These are phyloP conservation scores for Tetranychus urticae DNA, from an alignment of 1,140 invertebrate species.

Conservation along the genomic window DNA sequence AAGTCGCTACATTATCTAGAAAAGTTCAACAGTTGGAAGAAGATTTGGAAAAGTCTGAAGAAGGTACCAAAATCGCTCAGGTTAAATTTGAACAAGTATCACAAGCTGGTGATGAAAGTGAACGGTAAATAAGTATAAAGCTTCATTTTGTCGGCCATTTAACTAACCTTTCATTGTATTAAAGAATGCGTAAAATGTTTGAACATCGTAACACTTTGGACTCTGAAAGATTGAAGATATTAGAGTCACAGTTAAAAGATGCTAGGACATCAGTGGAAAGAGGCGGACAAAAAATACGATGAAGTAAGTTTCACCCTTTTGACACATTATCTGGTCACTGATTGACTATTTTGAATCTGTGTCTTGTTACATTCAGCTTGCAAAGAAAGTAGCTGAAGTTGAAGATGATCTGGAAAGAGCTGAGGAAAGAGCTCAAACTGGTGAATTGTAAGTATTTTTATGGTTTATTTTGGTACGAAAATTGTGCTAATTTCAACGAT, in stretches of 20 bases:
- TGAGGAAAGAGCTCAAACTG: constrained; percentile 94
- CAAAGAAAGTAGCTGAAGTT: constrained; percentile 99
- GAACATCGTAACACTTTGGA: constrained; percentile 97
- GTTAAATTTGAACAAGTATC: constrained; percentile 96
- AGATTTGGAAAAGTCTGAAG: constrained; percentile 27
- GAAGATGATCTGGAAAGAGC: constrained; percentile 99
- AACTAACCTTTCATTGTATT: background rate
- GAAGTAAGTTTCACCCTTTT: constrained; percentile 40
- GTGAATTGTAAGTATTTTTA: constrained; percentile 72
- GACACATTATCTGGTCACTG: background rate
- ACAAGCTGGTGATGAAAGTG: constrained; percentile 94
- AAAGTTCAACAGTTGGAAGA: constrained; percentile 95
- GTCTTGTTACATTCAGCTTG: constrained; percentile 42
- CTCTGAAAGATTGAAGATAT: constrained; percentile 96
- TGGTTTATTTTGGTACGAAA: background rate
- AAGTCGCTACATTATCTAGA: constrained; percentile 45
- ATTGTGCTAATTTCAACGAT: background rate
- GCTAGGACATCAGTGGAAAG: constrained; percentile 97
- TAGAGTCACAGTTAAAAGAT: constrained; percentile 98
- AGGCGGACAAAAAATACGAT: constrained; percentile 99
- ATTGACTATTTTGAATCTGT: background rate
- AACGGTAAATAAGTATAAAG: constrained; percentile 53
- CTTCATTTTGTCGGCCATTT: background rate
- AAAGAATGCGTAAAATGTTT: constrained; percentile 85
- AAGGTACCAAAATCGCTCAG: constrained; percentile 51